phyloP scores from a whole-genome alignment of 2,797 vertebrate genomes.

The Danio kyathit region DNA sequence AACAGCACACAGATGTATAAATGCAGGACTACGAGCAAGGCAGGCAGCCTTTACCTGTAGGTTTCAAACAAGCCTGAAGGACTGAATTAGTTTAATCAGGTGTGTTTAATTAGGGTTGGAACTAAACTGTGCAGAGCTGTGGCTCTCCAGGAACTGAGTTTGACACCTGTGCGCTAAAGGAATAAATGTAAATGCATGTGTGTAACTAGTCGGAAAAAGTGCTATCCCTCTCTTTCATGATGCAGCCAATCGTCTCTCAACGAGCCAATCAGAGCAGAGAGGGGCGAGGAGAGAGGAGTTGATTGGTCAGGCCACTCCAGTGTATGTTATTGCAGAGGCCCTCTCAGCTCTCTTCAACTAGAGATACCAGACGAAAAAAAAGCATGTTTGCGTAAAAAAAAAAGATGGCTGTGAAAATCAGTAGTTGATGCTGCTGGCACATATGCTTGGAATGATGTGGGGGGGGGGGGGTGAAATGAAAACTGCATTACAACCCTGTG shows the following conservation, averaged over 20 bases:
- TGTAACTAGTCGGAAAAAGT: constrained; percentile 59
- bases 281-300: constrained; percentile 70
- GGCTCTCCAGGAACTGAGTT: no score
- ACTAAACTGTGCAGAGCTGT: no score
- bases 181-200: neutral
- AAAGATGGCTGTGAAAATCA: constrained; percentile 72
- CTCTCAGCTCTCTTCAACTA: constrained; percentile 56
- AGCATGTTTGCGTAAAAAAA: constrained; percentile 65
- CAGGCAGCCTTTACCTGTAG: no score
- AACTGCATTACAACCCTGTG: constrained; percentile 65
- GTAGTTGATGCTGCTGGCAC: constrained; percentile 72
- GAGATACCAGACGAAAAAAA: constrained; percentile 46
- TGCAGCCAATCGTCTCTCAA: constrained; percentile 67
- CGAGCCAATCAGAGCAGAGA: constrained; percentile 69
- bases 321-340: constrained; percentile 81
- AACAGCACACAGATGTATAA: no score
- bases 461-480: constrained; percentile 33
- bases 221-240: constrained; percentile 65
- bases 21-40: no score
- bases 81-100: no score
- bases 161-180: neutral
- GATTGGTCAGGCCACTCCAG: constrained; percentile 70
- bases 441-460: constrained; percentile 61
- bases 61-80: no score
- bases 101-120: no score